Evolutionary conservation across 1,140 invertebrate genomes (phyloP).

Genomic region (Drosophila rufa): DNA sequence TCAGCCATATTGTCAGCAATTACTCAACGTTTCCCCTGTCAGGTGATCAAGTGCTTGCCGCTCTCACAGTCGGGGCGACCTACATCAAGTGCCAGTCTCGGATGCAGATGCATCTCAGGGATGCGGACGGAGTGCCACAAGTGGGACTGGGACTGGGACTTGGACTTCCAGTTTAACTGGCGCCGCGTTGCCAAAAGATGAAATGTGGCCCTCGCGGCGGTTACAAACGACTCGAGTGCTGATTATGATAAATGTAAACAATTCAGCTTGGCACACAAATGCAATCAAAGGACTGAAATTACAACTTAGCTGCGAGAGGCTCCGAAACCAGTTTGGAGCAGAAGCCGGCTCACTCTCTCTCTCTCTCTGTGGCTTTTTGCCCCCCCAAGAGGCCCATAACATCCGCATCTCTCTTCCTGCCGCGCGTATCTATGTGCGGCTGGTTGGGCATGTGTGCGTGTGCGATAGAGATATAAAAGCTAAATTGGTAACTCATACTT

Average conservation of each 20-base stretch:
- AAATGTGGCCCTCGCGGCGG: slow-evolving; percentile 68
- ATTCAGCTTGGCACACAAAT: slow-evolving; percentile 79
- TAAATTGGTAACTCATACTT: slow-evolving; percentile 85
- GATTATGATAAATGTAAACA: slow-evolving; percentile 83
- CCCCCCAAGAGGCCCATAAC: slow-evolving; percentile 60
- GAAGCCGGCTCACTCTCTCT: neutral
- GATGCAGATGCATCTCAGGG: slow-evolving; percentile 26
- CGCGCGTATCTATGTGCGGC: slow-evolving; percentile 40
- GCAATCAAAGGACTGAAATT: slow-evolving; percentile 81
- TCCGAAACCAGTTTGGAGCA: slow-evolving; percentile 64
- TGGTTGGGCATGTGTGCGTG: slow-evolving; percentile 45
- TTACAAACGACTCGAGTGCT: slow-evolving; percentile 57
- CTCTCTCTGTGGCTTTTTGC: slow-evolving; percentile 1
- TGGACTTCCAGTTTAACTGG: slow-evolving; percentile 60
- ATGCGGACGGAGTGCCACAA: slow-evolving; percentile 8
- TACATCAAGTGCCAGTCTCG: slow-evolving; percentile 44
- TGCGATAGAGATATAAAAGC: slow-evolving; percentile 85
- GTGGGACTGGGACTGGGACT: slow-evolving; percentile 14
- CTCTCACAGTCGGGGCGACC: slow-evolving; percentile 21
- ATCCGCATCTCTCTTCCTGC: slow-evolving; percentile 51
- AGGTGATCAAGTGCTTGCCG: slow-evolving; percentile 62
- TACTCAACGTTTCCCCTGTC: slow-evolving; percentile 57
- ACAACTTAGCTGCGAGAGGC: slow-evolving; percentile 51
- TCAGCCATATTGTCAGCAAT: slow-evolving; percentile 77
- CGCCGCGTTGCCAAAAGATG: slow-evolving; percentile 68